Evolutionary conservation across 2,888 invertebrate species (phyloP).

Genomic region (Troides aeacus): DNA sequence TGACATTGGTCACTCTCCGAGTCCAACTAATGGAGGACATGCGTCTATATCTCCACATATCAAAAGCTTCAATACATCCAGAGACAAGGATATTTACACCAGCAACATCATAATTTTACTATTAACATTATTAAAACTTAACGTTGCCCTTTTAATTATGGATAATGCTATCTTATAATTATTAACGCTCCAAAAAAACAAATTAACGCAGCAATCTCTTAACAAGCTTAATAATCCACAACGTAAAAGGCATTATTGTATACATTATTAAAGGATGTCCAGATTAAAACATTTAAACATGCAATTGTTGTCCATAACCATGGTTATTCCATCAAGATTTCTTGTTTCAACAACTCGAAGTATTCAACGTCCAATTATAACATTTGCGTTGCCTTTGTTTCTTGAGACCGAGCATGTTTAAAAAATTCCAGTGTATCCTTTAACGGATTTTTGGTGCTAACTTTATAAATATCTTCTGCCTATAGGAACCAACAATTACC

Average conservation of each 20-base stretch:
- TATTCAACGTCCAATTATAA: slow-evolving; percentile 23
- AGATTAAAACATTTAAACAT: slow-evolving; percentile 28
- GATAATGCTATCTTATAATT: slow-evolving; percentile 1
- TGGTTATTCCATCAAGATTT: slow-evolving; percentile 15
- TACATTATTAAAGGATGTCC: slow-evolving; percentile 19
- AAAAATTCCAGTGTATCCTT: slow-evolving; percentile 7
- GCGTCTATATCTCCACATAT: no score
- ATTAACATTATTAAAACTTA: not conserved
- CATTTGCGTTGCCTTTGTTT: slow-evolving; percentile 12
- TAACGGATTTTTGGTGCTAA: not conserved
- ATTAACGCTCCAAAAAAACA: slow-evolving; percentile 12
- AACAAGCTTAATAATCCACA: slow-evolving; percentile 16
- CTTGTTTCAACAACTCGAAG: not conserved
- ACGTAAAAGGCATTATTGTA: slow-evolving; percentile 27
- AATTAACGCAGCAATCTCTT: slow-evolving; percentile 10
- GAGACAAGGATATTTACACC: no score
- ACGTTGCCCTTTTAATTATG: not conserved
- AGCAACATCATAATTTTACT: not conserved
- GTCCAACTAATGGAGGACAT: no score
- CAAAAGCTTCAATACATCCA: no score
- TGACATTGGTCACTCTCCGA: no score
- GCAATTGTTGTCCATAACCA: slow-evolving; percentile 19
- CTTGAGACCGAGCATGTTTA: slow-evolving; percentile 16
- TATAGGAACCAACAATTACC: no score
- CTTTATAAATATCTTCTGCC: no score